A percentile compares a stretch with the other conserved stretches of the same genome.
Conservation (phyloP, 2,113 vertebrate species). For the Nesogale talazaci region DNA sequence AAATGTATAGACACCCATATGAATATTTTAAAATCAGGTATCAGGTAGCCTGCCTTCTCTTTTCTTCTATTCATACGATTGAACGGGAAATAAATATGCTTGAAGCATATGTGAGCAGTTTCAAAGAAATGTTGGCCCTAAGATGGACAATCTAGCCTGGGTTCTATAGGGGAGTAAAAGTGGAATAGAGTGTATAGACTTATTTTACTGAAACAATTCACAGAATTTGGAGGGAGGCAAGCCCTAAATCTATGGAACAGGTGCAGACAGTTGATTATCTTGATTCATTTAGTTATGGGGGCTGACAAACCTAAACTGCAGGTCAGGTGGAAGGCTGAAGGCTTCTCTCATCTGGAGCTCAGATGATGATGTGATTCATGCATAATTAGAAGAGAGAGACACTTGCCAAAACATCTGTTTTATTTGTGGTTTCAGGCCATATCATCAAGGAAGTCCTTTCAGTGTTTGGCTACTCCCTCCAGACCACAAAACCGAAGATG, state of each 20-base stretch:
- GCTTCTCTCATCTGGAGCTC: background rate
- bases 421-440: background rate
- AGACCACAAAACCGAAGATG: background rate
- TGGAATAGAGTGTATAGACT: no score
- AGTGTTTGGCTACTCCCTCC: background rate
- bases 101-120: background rate
- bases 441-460: background rate
- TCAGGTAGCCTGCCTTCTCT: fast-evolving
- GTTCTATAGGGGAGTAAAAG: no score
- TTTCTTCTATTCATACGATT: background rate
- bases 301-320: background rate
- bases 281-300: background rate
- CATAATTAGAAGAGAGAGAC: background rate
- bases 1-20: background rate
- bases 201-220: no score
- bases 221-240: background rate
- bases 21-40: background rate
- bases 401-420: background rate
- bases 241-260: background rate
- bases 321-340: background rate
- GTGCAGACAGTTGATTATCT: background rate
- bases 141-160: no score
- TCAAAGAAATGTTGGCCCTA: no score
- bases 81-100: background rate
- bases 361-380: background rate